Base-by-base conservation (phyloP, 2,113 vertebrate genomes). In the Pantherophis guttatus region DNA sequence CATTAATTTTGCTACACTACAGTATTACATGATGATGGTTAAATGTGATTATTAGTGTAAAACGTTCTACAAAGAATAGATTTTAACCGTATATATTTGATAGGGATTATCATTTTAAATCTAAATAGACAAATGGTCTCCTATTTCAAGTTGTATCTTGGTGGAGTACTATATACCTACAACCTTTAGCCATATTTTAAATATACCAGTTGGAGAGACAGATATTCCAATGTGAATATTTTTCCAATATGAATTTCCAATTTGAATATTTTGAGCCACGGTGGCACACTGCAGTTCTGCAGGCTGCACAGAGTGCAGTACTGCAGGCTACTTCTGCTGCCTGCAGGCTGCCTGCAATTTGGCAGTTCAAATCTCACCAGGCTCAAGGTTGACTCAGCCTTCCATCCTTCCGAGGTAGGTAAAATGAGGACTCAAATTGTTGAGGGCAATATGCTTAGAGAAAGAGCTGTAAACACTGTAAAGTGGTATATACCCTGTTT, bases 121-220 rank as follows among this genome's bases (percentile, higher is more conserved):
- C 89, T 90, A 19, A 21, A 57, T 92, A 89, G 89, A 53, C 39
- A 85, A 13, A 0, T 29, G 39, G 92, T 33, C 3, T 53, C 54
- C 85, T 75, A 15, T 59, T 54, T 87, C 89, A 75, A 19, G n/a
- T 26, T 90, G 55, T 55, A 5, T 88, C 62, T 48, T 44, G 87
- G 65, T 21, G 44, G 58, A 89, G 11, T 59, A 17, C 23, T 58
- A 86, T 91, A 48, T 26, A 17, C 5, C n/a, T 17, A n/a, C 13
- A 75, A 33, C 65, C 13, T 90, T 94, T 93, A 94, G 39, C 81
- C 21, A 93, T 57, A 21, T 95, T 95, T 94, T 90, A 13, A 86
- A 39, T 52, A 94, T 90, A 39, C 91, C 24, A 93, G 93, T 65
- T 65, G 26, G 26, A 65, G 26, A 65, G 11, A 65, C 62, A 29